Evolutionary conservation across 2,888 invertebrate species (phyloP), one percentile per base, ranked within the genome.

Genomic region (Autographa gamma): DNA sequence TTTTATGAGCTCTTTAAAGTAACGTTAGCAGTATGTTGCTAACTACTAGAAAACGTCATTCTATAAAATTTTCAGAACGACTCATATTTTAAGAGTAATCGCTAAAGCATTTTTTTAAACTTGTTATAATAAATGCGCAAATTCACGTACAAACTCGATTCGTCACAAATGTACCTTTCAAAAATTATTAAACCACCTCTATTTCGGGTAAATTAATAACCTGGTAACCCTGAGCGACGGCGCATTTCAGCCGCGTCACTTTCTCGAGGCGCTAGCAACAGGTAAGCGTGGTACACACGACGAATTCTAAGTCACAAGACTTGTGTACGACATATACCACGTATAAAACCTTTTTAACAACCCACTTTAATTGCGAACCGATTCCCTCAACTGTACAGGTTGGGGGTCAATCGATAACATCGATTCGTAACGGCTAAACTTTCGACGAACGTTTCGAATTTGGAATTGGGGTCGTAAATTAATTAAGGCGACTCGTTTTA

Each of bases 191-290:
- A 65, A 64, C 41, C 59, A 70, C 77, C 73, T 48, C 43, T 43
- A 60, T 72, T 71, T 68, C 9, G 48, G 71, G 65, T 16, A 61
- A 60, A 32, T 4, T 62, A 13, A 16, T 48, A 41, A 54, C 6
- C 69, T 92, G 88, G 90, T 86, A 93, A 92, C 93, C 80, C 89
- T 77, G 84, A 87, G 90, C 89, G 91, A 87, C 89, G 92, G 91
- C 93, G 93, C 90, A 91, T 87, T 90, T 91, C 83, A 83, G 87
- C 75, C 90, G 88, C 89, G 90, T 92, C 92, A 92, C 91, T 93
- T 93, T 93, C 93, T 91, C 90, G 87, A 87, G 87, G 85, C 89
- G 78, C 80, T 81, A 93, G 93, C 95, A 95, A 95, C 95, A 95
- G 94, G 95, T 95, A 93, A 88, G 91, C 92, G 90, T 91, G 90